These are phyloP conservation scores for Pao palembangensis DNA, from an alignment of 2,113 vertebrate species.

Conservation along the genomic window DNA sequence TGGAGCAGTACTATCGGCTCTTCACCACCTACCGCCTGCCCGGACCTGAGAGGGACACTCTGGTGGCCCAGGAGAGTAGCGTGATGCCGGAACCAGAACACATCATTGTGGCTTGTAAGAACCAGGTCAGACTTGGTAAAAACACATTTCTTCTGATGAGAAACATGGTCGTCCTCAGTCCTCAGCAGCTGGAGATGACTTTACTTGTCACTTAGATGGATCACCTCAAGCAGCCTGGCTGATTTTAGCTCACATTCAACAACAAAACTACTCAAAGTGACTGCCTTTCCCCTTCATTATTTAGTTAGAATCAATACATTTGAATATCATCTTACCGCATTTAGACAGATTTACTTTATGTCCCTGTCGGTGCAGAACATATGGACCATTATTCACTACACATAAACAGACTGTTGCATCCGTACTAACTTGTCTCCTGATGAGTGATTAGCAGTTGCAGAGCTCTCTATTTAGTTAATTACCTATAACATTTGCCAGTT, in stretches of 20 bases:
- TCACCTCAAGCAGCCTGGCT: too few relatives aligned
- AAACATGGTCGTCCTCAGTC: too few relatives aligned
- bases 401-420: slow-evolving; percentile 14
- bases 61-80: slow-evolving; percentile 89
- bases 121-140: slow-evolving; percentile 80
- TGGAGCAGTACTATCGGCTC: slow-evolving; percentile 95
- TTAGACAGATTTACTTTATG: too few relatives aligned
- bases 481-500: background rate
- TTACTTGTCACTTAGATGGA: too few relatives aligned
- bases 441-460: slow-evolving; percentile 29
- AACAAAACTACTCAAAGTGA: too few relatives aligned
- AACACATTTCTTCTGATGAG: slow-evolving; percentile 1
- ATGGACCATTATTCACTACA: too few relatives aligned
- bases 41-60: slow-evolving; percentile 84
- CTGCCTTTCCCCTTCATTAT: too few relatives aligned
- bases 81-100: slow-evolving; percentile 95
- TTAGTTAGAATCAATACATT: too few relatives aligned
- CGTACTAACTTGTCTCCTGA: slow-evolving; percentile 7
- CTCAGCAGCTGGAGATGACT: too few relatives aligned
- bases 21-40: slow-evolving; percentile 95
- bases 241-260: too few relatives aligned
- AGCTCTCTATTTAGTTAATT: slow-evolving; percentile 33
- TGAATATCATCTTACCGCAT: too few relatives aligned
- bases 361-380: too few relatives aligned
- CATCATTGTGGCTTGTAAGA: slow-evolving; percentile 91